Base-by-base conservation (phyloP, 2,113 vertebrate genomes). In the Hemiscyllium ocellatum region DNA sequence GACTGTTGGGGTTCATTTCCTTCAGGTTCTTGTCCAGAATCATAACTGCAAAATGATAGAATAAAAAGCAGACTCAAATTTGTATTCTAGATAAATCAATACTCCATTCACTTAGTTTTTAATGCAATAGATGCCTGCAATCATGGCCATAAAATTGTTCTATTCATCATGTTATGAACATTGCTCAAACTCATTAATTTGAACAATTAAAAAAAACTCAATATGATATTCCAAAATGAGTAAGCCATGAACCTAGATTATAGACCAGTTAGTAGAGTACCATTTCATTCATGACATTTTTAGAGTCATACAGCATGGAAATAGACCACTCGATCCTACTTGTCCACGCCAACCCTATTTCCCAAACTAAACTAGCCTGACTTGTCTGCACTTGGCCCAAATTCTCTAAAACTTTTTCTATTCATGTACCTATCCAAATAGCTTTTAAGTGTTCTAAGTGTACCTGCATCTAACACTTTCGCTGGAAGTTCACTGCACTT, bases 11-110 rank as follows among this genome's bases (percentile, higher is more conserved):
- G 97, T 98, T 98, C 97, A 98, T 97, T 96, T 97, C 97, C 96
- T 98, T 97, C 97, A 98, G 98, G 96, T 98, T 97, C 96, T 98
- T 98, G 97, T 98, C 98, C 96, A 99, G 97, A 97, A 99, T 98
- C 96, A 97, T 98, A 96, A 99, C 99, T 99, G 94, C 33, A 97
- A 97, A 96, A 96, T 95, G 96, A 96, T 94, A 90, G 50, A 90
- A 66, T 37, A 93, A 10, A 94, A 94, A 72, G 6, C 33, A 26
- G 76, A 85, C 68, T 93, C 66, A 66, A 37, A n/a, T 42, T 50
- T 85, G 20, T 19, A 37, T 29, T 56, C 78, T 24, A 85, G 26
- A 69, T 66, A 61, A 85, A 10, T 86, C 17, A 85, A 65, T 24
- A 95, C 50, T 65, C 33, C 56, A 65, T 19, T 83, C 12, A 80